phyloP scores from a whole-genome alignment of 2,113 vertebrate genomes.

The Centropus bengalensis region DNA sequence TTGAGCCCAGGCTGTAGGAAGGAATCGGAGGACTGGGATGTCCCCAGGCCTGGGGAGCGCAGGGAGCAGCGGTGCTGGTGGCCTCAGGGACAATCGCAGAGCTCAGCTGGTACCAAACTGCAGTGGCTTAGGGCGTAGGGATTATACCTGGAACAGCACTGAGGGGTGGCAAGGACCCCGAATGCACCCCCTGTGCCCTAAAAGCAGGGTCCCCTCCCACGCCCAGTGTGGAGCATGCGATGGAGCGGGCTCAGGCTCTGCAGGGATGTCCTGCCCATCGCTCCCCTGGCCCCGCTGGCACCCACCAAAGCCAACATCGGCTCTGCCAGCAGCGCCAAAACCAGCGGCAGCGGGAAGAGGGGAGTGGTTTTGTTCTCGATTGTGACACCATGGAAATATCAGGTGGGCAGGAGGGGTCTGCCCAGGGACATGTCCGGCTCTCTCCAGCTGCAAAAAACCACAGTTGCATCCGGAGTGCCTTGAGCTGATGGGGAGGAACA shows the following conservation, averaged over 20 bases:
- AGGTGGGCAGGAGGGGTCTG: not conserved
- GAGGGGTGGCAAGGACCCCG: not conserved
- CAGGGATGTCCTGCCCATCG: not conserved
- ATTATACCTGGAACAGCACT: not conserved
- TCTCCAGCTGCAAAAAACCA: not conserved
- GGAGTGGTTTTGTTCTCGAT: not conserved
- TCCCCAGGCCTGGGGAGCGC: not conserved
- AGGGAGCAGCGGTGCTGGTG: not conserved
- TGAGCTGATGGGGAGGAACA: accelerated
- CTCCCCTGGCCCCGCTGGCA: not conserved
- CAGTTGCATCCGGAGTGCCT: not conserved
- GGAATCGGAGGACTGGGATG: not conserved
- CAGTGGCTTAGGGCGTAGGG: not conserved
- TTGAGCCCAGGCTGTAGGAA: accelerated
- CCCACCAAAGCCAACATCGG: not conserved
- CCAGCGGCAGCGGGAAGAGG: not conserved
- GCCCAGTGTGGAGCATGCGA: accelerated
- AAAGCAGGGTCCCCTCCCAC: not conserved
- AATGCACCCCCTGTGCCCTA: accelerated
- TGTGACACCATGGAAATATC: not conserved
- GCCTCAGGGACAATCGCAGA: not conserved
- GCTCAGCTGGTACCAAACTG: not conserved
- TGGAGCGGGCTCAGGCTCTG: not conserved
- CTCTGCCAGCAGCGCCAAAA: not conserved
- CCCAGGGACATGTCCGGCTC: not conserved